Conservation (phyloP, 2,113 vertebrate species). For the Hippocampus mohnikei region DNA sequence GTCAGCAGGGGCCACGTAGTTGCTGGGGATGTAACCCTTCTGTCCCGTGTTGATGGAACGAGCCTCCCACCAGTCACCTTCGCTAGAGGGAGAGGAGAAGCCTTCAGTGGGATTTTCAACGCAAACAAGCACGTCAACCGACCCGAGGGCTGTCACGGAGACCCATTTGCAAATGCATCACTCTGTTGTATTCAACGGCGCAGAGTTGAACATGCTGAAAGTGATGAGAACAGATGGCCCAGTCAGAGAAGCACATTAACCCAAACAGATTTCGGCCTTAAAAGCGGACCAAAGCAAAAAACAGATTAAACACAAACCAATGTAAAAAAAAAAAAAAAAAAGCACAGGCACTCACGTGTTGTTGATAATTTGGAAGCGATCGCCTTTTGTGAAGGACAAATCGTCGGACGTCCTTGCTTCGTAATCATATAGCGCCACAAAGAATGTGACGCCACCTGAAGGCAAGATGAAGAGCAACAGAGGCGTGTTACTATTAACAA, state of each 20-base stretch:
- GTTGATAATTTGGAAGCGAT: slow-evolving; percentile 99
- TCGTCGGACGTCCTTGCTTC: slow-evolving; percentile 97
- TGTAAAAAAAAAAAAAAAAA: not conserved
- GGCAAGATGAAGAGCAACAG: not conserved
- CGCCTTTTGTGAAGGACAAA: slow-evolving; percentile 96
- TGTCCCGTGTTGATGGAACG: slow-evolving; percentile 96
- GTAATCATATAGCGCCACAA: slow-evolving; percentile 98
- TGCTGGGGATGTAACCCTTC: slow-evolving; percentile 97
- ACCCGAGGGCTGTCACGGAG: not conserved
- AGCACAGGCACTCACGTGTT: slow-evolving; percentile 86
- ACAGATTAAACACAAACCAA: slow-evolving; percentile 44
- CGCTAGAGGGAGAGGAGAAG: slow-evolving; percentile 29
- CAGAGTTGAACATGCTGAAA: not conserved
- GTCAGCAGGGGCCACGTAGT: slow-evolving; percentile 97
- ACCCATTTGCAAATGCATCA: not conserved
- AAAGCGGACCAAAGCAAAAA: slow-evolving; percentile 51
- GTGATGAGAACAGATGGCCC: slow-evolving; percentile 57
- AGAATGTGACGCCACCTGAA: slow-evolving; percentile 92
- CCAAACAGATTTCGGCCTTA: slow-evolving; percentile 49
- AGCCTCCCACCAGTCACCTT: slow-evolving; percentile 96
- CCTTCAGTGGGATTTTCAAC: not conserved
- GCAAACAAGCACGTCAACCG: not conserved
- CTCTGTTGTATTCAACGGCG: not conserved
- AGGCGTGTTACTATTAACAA: too few species aligned
- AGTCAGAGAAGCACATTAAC: slow-evolving; percentile 60